phyloP scores from a whole-genome alignment of 1,140 invertebrate genomes.

The Nasonia longicornis region DNA sequence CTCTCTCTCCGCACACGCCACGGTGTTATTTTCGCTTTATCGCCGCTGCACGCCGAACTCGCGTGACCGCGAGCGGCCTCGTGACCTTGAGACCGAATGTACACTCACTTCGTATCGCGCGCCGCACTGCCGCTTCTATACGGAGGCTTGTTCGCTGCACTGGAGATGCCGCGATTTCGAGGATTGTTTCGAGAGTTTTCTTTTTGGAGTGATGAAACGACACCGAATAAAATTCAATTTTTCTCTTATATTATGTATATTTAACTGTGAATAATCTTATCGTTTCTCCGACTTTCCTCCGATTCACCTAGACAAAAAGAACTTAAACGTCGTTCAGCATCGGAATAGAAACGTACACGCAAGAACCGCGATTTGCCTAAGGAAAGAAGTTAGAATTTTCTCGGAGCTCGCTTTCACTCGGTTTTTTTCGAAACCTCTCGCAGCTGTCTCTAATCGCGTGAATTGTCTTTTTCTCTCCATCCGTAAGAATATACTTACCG shows the following conservation, averaged over 20 bases:
- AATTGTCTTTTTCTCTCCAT: background rate
- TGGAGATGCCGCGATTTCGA: no score
- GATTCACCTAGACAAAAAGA: no score
- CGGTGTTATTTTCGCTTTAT: background rate
- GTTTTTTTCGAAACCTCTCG: background rate
- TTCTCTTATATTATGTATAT: no score
- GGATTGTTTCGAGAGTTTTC: no score
- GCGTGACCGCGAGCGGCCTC: constrained; percentile 12
- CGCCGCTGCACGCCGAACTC: constrained; percentile 9
- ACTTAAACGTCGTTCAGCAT: no score
- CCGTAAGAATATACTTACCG: no score
- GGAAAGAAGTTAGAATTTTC: background rate
- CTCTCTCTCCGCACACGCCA: background rate
- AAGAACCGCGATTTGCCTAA: background rate
- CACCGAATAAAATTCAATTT: no score
- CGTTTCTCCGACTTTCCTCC: no score
- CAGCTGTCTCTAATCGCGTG: background rate
- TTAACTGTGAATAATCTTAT: no score
- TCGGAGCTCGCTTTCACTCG: background rate
- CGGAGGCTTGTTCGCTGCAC: no score
- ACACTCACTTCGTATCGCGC: background rate
- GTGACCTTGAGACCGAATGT: background rate
- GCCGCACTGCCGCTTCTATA: background rate
- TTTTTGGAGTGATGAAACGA: no score
- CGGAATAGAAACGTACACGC: no score